phyloP scores from a whole-genome alignment of 2,797 vertebrate genomes.

The Esox lucius region DNA sequence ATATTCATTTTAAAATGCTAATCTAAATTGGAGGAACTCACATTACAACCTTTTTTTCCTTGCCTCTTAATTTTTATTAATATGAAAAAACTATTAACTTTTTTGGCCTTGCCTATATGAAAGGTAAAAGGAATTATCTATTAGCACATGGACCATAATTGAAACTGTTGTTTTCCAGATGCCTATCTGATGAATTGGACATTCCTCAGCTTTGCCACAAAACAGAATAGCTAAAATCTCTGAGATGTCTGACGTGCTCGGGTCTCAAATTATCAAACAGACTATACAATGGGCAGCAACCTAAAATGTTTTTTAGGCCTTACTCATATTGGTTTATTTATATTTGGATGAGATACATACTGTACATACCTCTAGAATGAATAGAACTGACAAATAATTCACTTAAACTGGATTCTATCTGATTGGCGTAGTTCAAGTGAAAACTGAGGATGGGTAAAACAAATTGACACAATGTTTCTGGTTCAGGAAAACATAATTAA shows the following conservation, averaged over 20 bases:
- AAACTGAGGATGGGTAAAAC: not conserved
- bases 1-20: too few species aligned
- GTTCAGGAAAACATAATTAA: not conserved
- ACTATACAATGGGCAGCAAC: slow-evolving; percentile 32
- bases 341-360: too few species aligned
- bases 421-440: not conserved
- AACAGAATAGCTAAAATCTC: slow-evolving; percentile 41
- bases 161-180: slow-evolving; percentile 26
- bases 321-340: too few species aligned
- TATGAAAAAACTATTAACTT: too few species aligned
- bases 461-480: not conserved
- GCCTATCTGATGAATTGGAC: slow-evolving; percentile 25
- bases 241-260: slow-evolving; percentile 50
- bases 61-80: too few species aligned
- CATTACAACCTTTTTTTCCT: too few species aligned
- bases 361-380: too few species aligned
- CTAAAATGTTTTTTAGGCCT: not conserved
- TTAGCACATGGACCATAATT: not conserved
- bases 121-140: too few species aligned
- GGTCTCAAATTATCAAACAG: not conserved
- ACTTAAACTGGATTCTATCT: too few species aligned
- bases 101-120: too few species aligned
- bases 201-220: not conserved
- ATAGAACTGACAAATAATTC: too few species aligned
- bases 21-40: too few species aligned